These are phyloP conservation scores for Diabrotica virgifera DNA, from an alignment of 1,140 invertebrate genomes.

Conservation along the genomic window DNA sequence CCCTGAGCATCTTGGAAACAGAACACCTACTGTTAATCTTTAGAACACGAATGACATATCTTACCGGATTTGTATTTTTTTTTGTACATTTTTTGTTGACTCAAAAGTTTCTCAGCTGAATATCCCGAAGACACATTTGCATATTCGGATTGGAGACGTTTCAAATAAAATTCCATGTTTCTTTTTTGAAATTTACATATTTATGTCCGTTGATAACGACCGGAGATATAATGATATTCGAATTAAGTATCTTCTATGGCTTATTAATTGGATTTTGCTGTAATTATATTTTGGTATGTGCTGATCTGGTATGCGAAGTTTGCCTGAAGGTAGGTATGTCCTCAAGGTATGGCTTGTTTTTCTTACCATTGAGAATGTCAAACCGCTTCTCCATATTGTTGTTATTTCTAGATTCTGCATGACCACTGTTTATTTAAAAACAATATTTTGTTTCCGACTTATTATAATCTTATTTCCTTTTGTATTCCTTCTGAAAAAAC, in stretches of 20 bases:
- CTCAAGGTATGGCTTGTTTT: too few relatives aligned
- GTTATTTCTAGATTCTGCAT: too few relatives aligned
- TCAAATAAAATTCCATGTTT: constrained; percentile 17
- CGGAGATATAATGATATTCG: constrained; percentile 7
- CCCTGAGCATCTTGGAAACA: background rate
- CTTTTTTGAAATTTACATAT: constrained; percentile 13
- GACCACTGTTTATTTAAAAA: too few relatives aligned
- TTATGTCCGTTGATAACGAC: constrained; percentile 14
- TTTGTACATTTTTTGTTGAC: constrained; percentile 4
- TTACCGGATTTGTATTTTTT: constrained; percentile 10
- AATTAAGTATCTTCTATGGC: constrained; percentile 6
- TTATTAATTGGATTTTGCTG: background rate
- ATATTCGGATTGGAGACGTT: constrained; percentile 13
- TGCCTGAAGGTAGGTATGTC: too few relatives aligned
- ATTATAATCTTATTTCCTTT: too few relatives aligned
- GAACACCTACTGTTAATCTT: constrained; percentile 13
- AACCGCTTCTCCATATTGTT: too few relatives aligned
- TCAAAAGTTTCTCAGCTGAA: constrained; percentile 9
- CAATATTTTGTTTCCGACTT: too few relatives aligned
- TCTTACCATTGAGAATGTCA: too few relatives aligned
- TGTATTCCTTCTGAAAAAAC: too few relatives aligned
- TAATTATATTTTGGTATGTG: constrained; percentile 3
- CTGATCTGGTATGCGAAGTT: background rate
- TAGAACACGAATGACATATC: constrained; percentile 8
- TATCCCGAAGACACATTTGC: constrained; percentile 12